A percentile compares a stretch with the other conserved stretches of the same genome.
Evolutionary conservation across 1,140 invertebrate species (phyloP).

Genomic region (Lepidurus apus): DNA sequence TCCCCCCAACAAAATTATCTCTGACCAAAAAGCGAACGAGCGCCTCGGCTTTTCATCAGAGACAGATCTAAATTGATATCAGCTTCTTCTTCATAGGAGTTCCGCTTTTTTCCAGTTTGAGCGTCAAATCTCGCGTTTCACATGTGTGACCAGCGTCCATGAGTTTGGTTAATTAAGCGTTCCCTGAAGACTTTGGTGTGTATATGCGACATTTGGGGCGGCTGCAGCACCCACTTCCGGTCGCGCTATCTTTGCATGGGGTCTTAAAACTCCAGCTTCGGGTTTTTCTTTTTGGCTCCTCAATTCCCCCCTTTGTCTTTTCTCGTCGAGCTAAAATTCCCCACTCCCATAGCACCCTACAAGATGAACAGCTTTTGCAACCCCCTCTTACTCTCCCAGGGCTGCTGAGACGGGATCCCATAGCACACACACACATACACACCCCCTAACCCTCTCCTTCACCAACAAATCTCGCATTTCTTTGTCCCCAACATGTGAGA

Average conservation of each 20-base stretch:
- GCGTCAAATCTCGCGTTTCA: neutral
- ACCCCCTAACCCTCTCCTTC: neutral
- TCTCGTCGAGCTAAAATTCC: neutral
- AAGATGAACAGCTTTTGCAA: neutral
- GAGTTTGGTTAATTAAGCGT: conserved; percentile 5
- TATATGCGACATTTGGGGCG: neutral
- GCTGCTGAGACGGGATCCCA: neutral
- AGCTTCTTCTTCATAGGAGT: neutral
- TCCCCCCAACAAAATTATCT: neutral
- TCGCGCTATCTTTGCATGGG: neutral
- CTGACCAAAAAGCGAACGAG: no score
- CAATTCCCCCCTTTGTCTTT: neutral
- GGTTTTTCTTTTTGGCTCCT: neutral
- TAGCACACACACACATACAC: neutral
- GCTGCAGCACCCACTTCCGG: conserved; percentile 6
- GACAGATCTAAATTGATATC: neutral
- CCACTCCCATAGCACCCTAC: conserved; percentile 12
- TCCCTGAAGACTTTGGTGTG: neutral
- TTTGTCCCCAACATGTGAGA: neutral
- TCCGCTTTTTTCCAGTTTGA: neutral
- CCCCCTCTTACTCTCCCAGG: neutral
- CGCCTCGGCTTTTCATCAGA: neutral
- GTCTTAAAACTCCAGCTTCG: neutral
- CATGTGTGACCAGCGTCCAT: neutral
- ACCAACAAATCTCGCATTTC: neutral